Conservation (phyloP, 2,113 vertebrate species). For the Lepidothrix coronata region DNA sequence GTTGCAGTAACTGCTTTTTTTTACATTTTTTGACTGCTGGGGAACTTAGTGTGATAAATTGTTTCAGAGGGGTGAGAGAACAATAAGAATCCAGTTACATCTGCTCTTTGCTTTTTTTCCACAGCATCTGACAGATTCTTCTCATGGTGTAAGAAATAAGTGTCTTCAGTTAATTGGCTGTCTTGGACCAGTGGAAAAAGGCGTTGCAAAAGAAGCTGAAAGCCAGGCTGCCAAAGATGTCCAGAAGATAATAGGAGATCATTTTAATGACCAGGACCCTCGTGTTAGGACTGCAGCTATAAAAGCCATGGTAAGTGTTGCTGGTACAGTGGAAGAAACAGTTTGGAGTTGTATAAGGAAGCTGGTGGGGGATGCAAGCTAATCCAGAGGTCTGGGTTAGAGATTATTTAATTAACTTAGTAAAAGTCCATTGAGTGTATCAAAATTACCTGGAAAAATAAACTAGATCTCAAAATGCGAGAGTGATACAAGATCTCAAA, state of each 20-base stretch:
- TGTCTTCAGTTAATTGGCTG: conserved; percentile 93
- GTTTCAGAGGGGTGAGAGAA: background rate
- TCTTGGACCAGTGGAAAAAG: conserved; percentile 85
- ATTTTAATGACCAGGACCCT: conserved; percentile 93
- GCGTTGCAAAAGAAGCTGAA: conserved; percentile 80
- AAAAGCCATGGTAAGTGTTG: conserved; percentile 89
- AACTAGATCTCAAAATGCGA: background rate
- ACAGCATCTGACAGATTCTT: conserved; percentile 89
- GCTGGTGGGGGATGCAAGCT: background rate
- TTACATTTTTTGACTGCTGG: background rate
- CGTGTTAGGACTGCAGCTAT: conserved; percentile 92
- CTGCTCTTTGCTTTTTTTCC: background rate
- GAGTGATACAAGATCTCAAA: background rate
- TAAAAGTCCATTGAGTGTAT: background rate
- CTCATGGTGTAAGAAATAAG: conserved; percentile 93
- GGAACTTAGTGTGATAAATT: fast-evolving
- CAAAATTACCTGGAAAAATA: background rate
- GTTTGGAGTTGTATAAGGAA: background rate
- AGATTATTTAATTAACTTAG: background rate
- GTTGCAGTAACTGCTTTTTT: background rate
- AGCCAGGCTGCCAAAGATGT: conserved; percentile 79
- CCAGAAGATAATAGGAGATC: conserved; percentile 92
- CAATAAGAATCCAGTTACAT: fast-evolving
- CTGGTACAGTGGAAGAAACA: background rate
- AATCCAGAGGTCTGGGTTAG: background rate